Percentiles rank a stretch among this genome's conserved stretches.
Conservation (phyloP, 92 coral and sea anemone genomes). For the Pocillopora meandrina region DNA sequence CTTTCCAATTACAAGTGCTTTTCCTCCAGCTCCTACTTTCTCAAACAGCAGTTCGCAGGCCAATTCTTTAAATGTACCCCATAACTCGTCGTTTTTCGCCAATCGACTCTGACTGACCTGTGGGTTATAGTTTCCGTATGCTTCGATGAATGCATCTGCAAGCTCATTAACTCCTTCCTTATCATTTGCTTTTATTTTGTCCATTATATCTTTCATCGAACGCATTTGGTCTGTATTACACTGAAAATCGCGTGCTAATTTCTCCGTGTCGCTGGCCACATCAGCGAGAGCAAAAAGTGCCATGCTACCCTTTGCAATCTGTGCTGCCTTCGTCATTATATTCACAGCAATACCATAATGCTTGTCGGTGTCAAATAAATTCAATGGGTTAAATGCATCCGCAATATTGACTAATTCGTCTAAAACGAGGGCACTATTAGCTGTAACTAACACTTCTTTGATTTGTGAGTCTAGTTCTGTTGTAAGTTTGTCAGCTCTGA, state of each 20-base stretch:
- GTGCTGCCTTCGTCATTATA: conserved; percentile 8
- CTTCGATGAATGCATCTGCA: conserved; percentile 44
- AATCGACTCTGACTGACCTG: conserved; percentile 35
- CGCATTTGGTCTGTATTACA: conserved; percentile 28
- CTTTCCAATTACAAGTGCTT: background rate
- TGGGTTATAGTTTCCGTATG: conserved; percentile 60
- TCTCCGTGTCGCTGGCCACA: conserved; percentile 1
- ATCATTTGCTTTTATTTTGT: conserved; percentile 8
- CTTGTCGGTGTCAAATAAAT: conserved; percentile 24
- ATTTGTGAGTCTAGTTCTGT: conserved; percentile 21
- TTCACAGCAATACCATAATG: conserved; percentile 13
- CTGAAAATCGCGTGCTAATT: conserved; percentile 24
- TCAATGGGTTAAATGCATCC: conserved; percentile 32
- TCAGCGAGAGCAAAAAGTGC: background rate
- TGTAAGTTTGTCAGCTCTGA: conserved; percentile 1
- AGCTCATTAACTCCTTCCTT: conserved; percentile 9
- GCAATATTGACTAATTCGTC: conserved; percentile 23
- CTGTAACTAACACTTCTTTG: conserved; percentile 1
- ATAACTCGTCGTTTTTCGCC: conserved; percentile 34
- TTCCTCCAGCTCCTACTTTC: conserved; percentile 8
- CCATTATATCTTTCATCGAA: conserved; percentile 10
- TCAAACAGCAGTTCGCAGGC: conserved; percentile 49
- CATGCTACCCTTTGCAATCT: background rate
- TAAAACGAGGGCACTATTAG: background rate
- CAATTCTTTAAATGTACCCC: conserved; percentile 47